A percentile compares a stretch with the other conserved stretches of the same genome.
Conservation (phyloP, 2,113 vertebrate genomes). For the Cynocephalus volans region DNA sequence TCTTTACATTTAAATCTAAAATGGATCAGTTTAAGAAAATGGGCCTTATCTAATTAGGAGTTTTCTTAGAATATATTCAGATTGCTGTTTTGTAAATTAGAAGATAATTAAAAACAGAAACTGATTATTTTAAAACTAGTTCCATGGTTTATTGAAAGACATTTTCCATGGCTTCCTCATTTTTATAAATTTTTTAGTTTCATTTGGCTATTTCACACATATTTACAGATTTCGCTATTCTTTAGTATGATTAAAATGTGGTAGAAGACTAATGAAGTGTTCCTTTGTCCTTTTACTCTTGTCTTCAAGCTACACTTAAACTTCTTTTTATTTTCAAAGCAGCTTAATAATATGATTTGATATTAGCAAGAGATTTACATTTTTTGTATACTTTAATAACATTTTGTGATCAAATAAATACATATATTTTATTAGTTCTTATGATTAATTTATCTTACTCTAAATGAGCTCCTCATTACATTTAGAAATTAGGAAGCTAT, state of each 20-base stretch:
- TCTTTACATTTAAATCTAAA: conserved; percentile 64
- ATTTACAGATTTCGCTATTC: conserved; percentile 47
- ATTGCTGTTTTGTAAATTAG: conserved; percentile 52
- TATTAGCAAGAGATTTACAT: conserved; percentile 60
- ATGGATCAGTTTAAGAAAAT: conserved; percentile 63
- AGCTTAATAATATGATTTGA: conserved; percentile 55
- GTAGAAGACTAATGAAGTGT: conserved; percentile 40
- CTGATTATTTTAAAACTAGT: conserved; percentile 59
- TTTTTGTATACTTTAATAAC: conserved; percentile 65
- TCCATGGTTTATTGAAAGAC: not conserved
- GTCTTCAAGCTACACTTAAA: conserved; percentile 57
- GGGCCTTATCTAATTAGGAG: conserved; percentile 24
- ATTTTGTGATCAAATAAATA: conserved; percentile 58
- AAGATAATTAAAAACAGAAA: conserved; percentile 69
- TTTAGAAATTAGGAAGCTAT: conserved; percentile 46
- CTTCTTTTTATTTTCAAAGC: conserved; percentile 62
- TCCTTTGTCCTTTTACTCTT: conserved; percentile 67
- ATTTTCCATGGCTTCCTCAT: not conserved
- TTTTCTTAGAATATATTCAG: conserved; percentile 66
- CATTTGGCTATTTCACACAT: conserved; percentile 63
- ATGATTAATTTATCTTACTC: conserved; percentile 35
- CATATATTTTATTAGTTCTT: conserved; percentile 35
- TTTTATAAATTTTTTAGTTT: conserved; percentile 59
- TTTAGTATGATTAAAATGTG: conserved; percentile 59
- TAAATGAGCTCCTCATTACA: conserved; percentile 57